Percentiles rank a stretch among this genome's conserved stretches.
Conservation (phyloP, 2,113 vertebrate species). For the Cariama cristata region DNA sequence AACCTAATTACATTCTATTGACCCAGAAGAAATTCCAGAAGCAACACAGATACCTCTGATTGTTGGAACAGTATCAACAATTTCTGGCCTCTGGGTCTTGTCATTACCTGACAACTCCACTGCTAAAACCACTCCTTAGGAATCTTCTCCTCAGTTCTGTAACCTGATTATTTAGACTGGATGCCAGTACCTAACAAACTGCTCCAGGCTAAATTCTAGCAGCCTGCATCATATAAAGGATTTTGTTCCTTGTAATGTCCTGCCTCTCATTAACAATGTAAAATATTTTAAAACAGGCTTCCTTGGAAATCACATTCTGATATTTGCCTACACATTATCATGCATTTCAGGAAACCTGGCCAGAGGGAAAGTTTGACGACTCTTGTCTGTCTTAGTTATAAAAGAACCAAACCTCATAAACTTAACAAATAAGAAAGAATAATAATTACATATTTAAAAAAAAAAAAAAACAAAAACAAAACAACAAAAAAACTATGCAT, state of each 20-base stretch:
- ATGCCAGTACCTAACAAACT: not conserved
- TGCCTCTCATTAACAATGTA: not conserved
- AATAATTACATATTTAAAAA: not conserved
- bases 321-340: not conserved
- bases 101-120: not conserved
- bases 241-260: not conserved
- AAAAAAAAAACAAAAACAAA: not conserved
- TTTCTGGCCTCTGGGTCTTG: constrained; percentile 13
- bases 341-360: not conserved
- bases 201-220: not conserved
- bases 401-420: not conserved
- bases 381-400: not conserved
- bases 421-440: not conserved
- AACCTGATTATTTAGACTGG: constrained; percentile 16
- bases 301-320: not conserved
- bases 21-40: constrained; percentile 23
- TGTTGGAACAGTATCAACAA: not conserved
- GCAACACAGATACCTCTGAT: not conserved
- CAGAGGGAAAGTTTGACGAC: not conserved
- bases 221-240: not conserved
- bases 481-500: not conserved
- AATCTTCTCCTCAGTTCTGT: not conserved
- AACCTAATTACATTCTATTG: not conserved
- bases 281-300: not conserved
- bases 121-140: not conserved